Conservation (phyloP, 2,888 invertebrate genomes). For the Acrobasis consociella region DNA sequence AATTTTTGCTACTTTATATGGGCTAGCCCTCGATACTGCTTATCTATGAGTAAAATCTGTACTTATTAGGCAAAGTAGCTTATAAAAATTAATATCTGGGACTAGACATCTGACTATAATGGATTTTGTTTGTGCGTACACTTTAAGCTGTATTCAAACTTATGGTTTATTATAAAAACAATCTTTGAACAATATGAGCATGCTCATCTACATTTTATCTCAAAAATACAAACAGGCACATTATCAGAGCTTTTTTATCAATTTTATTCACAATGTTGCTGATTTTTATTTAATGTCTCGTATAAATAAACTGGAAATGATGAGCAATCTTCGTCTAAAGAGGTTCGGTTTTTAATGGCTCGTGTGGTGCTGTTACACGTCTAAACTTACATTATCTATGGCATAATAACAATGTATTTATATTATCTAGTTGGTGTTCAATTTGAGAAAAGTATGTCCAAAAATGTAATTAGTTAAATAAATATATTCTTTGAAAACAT, state of each 20-base stretch:
- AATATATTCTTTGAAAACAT: conserved; percentile 21
- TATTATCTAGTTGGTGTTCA: conserved; percentile 27
- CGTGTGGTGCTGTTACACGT: conserved; percentile 30
- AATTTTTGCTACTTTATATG: conserved; percentile 45
- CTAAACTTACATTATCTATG: conserved; percentile 32
- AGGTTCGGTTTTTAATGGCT: conserved; percentile 27
- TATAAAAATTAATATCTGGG: conserved; percentile 66
- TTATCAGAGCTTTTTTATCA: conserved; percentile 25
- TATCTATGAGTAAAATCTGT: conserved; percentile 60
- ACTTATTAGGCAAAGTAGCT: conserved; percentile 57
- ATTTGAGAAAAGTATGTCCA: conserved; percentile 23
- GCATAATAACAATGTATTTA: conserved; percentile 28
- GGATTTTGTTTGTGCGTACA: conserved; percentile 62
- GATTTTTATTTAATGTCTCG: conserved; percentile 5
- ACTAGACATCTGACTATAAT: conserved; percentile 79
- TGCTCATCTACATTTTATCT: conserved; percentile 35
- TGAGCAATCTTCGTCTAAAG: conserved; percentile 28
- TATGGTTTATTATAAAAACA: conserved; percentile 36
- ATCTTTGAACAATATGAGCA: conserved; percentile 38
- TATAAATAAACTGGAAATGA: conserved; percentile 22
- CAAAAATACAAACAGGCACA: conserved; percentile 41
- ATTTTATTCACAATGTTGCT: conserved; percentile 15
- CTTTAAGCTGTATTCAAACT: conserved; percentile 37
- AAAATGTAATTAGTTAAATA: conserved; percentile 17
- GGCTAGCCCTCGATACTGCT: conserved; percentile 49